Percentiles rank a stretch among this genome's conserved stretches.
Evolutionary conservation across 1,140 invertebrate species (phyloP).

Genomic region (Charaxes varanes): DNA sequence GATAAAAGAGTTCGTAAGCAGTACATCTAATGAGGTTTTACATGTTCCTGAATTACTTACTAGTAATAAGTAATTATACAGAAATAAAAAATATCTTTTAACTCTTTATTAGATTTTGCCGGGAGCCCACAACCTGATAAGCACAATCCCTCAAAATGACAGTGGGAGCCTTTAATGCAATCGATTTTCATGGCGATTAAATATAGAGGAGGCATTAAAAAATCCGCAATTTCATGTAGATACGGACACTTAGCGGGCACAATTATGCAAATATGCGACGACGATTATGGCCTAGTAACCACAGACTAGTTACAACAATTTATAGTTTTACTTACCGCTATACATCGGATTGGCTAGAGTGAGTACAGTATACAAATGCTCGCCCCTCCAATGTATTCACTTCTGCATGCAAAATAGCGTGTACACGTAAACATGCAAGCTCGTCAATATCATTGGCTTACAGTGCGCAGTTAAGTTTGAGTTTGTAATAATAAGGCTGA

Average conservation of each 20-base stretch:
- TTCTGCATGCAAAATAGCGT: too few species aligned
- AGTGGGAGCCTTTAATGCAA: constrained; percentile 10
- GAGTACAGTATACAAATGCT: too few species aligned
- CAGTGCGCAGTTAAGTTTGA: too few species aligned
- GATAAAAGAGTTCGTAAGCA: too few species aligned
- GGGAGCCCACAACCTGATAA: constrained; percentile 1
- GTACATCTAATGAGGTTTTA: too few species aligned
- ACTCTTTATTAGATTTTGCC: constrained; percentile 1
- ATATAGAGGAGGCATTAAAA: constrained; percentile 26
- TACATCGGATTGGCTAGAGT: constrained; percentile 16
- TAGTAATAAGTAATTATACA: too few species aligned
- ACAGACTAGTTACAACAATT: constrained; percentile 58
- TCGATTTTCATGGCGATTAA: constrained; percentile 24
- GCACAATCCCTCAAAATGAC: neutral
- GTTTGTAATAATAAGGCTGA: too few species aligned
- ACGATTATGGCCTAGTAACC: constrained; percentile 63
- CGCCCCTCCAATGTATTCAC: too few species aligned
- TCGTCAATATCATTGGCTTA: too few species aligned
- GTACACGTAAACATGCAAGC: too few species aligned
- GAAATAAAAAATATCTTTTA: constrained; percentile 1
- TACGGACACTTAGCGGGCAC: constrained; percentile 59
- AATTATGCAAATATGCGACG: constrained; percentile 67
- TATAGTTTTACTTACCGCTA: constrained; percentile 38
- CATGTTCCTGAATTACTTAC: too few species aligned
- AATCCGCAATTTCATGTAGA: constrained; percentile 66